Evolutionary conservation across 2,113 vertebrate species (phyloP), one percentile per base, ranked within the genome.

Genomic region (Notarius lentiginosus): DNA sequence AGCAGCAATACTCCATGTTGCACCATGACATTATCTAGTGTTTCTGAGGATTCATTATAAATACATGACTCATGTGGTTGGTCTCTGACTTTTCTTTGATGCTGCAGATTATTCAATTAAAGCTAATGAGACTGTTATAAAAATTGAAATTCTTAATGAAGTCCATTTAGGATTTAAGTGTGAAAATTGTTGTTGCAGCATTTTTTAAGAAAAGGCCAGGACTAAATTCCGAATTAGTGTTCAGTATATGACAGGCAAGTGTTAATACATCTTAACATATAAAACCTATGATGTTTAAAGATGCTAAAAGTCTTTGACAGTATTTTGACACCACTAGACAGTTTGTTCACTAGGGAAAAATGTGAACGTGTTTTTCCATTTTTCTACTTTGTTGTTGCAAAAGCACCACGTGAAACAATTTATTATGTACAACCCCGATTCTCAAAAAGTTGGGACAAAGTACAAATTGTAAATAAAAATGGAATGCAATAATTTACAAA

Each of bases 1-100:
- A 61, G 47, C 49, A 70, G 12, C 3, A 70, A 49, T 60, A 72
- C 79, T 77, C 82, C 41, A 8, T 27, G 47, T 77, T 82, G 17
- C 24, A 24, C 73, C 22, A 73, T 65, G 65, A 80, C 65, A 79
- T 47, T 51, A 30, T 79, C 73, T 84, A 73, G 58, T 72, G 53
- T 84, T 77, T 84, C 34, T 60, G 82, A 70, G 58, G 79, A 56
- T 60, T 81, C 56, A 61, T 81, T 81, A 81, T 30, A 81, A 61
- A 24, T 47, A 79, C 34, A 61, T 61, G 79, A 61, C 30, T 81
- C 79, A 47, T 61, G n/a, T 34, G 79, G 79, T 81, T 60, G 30
- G 18, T 61, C 56, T 81, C 2, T 81, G 79, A 81, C 20, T 22
- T 30, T 47, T 61, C 30, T 47, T 7, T 47, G 56, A 61, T 81